Conservation (phyloP, 2,888 invertebrate species). For the Nemotelus pantherinus region DNA sequence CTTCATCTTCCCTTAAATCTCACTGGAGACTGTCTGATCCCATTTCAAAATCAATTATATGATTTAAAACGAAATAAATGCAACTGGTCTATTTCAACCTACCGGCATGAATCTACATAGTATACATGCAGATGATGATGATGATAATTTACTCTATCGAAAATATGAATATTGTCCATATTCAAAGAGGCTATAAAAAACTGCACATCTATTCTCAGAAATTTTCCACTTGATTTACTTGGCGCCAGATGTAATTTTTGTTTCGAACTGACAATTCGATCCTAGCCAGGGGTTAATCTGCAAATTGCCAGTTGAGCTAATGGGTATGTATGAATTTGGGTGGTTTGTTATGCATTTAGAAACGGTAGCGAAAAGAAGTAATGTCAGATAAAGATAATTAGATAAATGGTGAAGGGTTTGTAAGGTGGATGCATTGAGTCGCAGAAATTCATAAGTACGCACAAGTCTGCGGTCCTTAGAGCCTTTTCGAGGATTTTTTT, state of each 20-base stretch:
- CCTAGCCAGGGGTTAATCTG: background rate
- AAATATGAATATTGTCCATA: background rate
- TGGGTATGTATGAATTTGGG: background rate
- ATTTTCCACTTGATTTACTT: constrained; percentile 49
- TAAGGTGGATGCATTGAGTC: too few species aligned
- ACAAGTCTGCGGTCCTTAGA: too few species aligned
- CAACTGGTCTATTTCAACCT: too few species aligned
- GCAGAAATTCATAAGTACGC: too few species aligned
- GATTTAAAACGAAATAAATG: background rate
- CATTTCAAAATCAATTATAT: background rate
- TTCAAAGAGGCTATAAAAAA: background rate
- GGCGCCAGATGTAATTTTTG: constrained; percentile 47
- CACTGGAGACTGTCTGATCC: constrained; percentile 5
- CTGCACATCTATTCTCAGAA: constrained; percentile 23
- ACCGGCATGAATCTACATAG: too few species aligned
- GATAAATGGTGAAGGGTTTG: constrained; percentile 13
- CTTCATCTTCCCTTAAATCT: background rate
- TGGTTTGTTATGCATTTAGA: background rate
- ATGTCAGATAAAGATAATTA: constrained; percentile 9
- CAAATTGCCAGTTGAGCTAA: background rate
- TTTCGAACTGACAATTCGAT: constrained; percentile 4
- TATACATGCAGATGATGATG: too few species aligned
- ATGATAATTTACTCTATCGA: background rate
- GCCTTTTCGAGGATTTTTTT: too few species aligned
- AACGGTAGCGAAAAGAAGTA: background rate